Evolutionary conservation across 2,113 vertebrate genomes (phyloP).

Genomic region (Mustelus asterias): DNA sequence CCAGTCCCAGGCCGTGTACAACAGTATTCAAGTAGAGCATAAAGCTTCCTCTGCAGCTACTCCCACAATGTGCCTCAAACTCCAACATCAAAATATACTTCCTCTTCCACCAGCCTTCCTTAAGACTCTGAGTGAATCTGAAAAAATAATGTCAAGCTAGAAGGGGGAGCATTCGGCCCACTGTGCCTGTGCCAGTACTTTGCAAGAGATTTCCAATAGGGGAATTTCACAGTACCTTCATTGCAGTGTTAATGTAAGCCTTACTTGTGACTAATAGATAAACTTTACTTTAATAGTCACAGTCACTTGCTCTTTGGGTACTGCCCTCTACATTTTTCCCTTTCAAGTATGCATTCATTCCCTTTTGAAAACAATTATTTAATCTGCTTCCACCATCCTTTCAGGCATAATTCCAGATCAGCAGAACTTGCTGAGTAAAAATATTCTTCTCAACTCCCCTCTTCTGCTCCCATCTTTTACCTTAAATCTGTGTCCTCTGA

Average conservation of each 20-base stretch:
- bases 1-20: neutral
- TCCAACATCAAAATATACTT: neutral
- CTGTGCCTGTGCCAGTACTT: neutral
- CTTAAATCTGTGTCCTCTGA: neutral
- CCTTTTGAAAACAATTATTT: neutral
- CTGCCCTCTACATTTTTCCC: too few species aligned
- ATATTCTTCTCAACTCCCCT: neutral
- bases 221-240: too few species aligned
- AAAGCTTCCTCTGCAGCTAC: neutral
- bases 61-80: neutral
- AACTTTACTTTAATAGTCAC: neutral
- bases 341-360: neutral
- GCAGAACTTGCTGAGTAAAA: neutral
- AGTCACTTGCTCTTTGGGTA: neutral
- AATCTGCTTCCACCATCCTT: neutral
- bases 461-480: too few species aligned
- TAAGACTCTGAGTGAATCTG: neutral
- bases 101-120: neutral
- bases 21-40: neutral
- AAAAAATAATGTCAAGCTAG: neutral
- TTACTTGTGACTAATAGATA: too few species aligned
- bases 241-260: too few species aligned
- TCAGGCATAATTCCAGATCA: neutral
- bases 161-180: neutral
- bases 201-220: neutral